phyloP scores from a whole-genome alignment of 2,888 invertebrate genomes.

The Carcina quercana region DNA sequence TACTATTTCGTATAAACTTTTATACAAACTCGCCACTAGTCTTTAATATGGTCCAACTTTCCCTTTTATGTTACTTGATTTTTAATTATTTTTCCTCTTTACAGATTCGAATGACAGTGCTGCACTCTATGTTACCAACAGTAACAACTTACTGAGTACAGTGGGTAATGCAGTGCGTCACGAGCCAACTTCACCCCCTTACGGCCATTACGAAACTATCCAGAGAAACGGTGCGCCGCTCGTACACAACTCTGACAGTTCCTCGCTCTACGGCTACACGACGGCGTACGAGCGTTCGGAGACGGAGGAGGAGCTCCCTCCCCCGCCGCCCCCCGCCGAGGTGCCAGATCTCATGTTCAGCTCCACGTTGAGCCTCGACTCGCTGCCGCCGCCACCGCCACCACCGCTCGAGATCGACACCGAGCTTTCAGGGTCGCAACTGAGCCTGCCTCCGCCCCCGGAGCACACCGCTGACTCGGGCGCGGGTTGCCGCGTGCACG shows the following conservation, averaged over 20 bases:
- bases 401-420: constrained; percentile 76
- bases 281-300: constrained; percentile 64
- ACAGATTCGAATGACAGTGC: constrained; percentile 38
- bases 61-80: no score
- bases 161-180: constrained; percentile 33
- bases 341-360: constrained; percentile 75
- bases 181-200: constrained; percentile 40
- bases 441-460: constrained; percentile 83
- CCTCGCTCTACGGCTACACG: constrained; percentile 58
- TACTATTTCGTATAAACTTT: no score
- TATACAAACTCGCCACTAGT: no score
- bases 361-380: constrained; percentile 85
- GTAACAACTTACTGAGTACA: constrained; percentile 26
- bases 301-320: constrained; percentile 70
- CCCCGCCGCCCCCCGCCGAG: constrained; percentile 81
- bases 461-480: constrained; percentile 58
- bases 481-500: constrained; percentile 53
- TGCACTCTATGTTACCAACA: constrained; percentile 30
- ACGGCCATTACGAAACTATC: constrained; percentile 49
- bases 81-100: no score
- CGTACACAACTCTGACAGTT: constrained; percentile 41
- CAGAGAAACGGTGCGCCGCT: constrained; percentile 39
- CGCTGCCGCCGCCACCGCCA: constrained; percentile 87
- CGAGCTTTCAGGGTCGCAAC: constrained; percentile 80
- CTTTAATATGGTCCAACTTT: no score